Conservation (phyloP, 2,113 vertebrate species). For the Alosa alosa region DNA sequence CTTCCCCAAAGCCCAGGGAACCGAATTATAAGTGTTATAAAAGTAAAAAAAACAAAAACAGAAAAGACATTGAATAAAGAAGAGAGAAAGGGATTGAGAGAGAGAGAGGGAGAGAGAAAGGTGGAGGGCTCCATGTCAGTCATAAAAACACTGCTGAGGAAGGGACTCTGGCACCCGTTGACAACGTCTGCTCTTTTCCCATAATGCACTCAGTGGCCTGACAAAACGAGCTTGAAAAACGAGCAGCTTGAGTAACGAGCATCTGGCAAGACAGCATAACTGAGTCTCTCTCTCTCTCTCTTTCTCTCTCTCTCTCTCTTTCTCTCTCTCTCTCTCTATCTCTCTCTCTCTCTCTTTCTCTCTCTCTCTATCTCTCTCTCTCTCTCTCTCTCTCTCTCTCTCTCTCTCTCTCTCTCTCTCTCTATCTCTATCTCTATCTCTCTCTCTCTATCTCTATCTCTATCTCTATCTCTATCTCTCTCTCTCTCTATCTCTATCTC, state of each 20-base stretch:
- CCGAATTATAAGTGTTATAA: background rate
- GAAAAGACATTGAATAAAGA: background rate
- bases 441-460: too few species aligned
- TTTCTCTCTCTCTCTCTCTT: too few species aligned
- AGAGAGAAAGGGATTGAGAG: too few species aligned
- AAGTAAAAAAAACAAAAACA: background rate
- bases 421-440: too few species aligned
- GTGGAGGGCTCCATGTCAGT: constrained; percentile 26
- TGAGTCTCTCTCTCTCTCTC: constrained; percentile 30
- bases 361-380: too few species aligned
- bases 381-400: too few species aligned
- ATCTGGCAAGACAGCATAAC: constrained; percentile 63
- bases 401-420: too few species aligned
- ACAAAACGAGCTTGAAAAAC: background rate
- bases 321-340: too few species aligned
- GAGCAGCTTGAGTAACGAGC: constrained; percentile 53
- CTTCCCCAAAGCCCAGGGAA: background rate
- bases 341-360: constrained; percentile 47
- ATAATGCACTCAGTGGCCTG: background rate
- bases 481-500: too few species aligned
- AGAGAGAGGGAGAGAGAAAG: background rate
- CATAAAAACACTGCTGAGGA: constrained; percentile 37
- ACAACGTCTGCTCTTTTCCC: background rate
- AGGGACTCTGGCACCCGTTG: constrained; percentile 19
- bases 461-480: too few species aligned